Conservation (phyloP, 2,113 vertebrate genomes). For the Scortum barcoo region DNA sequence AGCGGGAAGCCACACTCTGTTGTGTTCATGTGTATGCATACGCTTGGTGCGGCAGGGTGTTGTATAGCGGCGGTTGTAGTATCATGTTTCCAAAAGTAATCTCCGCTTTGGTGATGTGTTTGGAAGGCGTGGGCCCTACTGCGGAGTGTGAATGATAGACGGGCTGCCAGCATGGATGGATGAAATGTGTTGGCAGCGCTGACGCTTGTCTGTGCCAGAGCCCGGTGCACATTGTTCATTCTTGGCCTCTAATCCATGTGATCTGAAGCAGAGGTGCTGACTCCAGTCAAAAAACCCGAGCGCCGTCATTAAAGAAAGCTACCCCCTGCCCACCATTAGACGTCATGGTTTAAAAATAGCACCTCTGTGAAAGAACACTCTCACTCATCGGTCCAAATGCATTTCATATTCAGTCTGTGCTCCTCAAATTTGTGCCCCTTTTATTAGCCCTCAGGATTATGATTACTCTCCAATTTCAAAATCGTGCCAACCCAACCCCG, state of each 20-base stretch:
- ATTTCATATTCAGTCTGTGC: slow-evolving; percentile 56
- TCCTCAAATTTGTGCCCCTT: slow-evolving; percentile 56
- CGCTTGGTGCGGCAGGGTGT: neutral
- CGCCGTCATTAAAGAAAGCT: slow-evolving; percentile 55
- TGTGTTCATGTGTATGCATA: slow-evolving; percentile 14
- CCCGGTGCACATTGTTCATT: slow-evolving; percentile 68
- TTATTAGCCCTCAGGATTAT: slow-evolving; percentile 66
- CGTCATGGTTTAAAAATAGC: slow-evolving; percentile 77
- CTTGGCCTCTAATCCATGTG: slow-evolving; percentile 65
- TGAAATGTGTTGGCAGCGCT: slow-evolving; percentile 66
- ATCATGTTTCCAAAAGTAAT: slow-evolving; percentile 66
- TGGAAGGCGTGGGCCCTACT: slow-evolving; percentile 42
- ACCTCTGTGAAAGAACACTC: slow-evolving; percentile 55
- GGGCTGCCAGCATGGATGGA: slow-evolving; percentile 71
- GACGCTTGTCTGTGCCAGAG: slow-evolving; percentile 64
- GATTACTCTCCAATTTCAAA: slow-evolving; percentile 61
- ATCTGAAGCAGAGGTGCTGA: slow-evolving; percentile 77
- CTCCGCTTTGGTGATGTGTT: slow-evolving; percentile 52
- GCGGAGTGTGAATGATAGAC: slow-evolving; percentile 67
- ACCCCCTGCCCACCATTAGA: slow-evolving; percentile 57
- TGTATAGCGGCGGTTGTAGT: slow-evolving; percentile 27
- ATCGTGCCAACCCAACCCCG: slow-evolving; percentile 30
- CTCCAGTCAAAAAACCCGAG: slow-evolving; percentile 59
- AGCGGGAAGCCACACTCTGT: neutral
- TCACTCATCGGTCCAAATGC: slow-evolving; percentile 41